Base-by-base conservation (phyloP, 2,888 invertebrate species). In the Corythucha ciliata region DNA sequence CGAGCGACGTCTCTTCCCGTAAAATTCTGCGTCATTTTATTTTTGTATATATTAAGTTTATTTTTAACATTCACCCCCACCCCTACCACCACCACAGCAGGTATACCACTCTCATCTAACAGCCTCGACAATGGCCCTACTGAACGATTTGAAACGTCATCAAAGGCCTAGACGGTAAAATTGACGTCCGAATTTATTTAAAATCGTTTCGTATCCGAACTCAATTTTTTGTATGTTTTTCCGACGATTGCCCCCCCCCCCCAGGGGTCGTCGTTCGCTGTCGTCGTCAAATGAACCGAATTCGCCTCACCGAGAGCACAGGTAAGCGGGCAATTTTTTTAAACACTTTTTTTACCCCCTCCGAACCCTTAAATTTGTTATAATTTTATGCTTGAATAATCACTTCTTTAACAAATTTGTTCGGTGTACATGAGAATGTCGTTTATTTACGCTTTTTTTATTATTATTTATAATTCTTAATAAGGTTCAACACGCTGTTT, bases 1-100 rank as follows among this genome's bases (percentile, higher is more conserved):
- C 77, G 86, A 66, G 85, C 87, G 36, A 81, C 85, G 48, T 83
- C 83, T 62, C 75, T 84, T 60, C 81, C 81, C 65, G 83, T 84
- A 68, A 74, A 74, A 41, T 41, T 34, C 8, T 49, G n/a, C n/a
- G n/a, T n/a, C 5, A 42, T 33, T 44, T 12, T 1, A 20, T 33
- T 33, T 36, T 14, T n/a, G 25, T 48, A 21, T 7, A 37, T 46
- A 46, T 40, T 7, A 6, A 16, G n/a, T 46, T 29, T 33, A 34
- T 14, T 41, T 32, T 41, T 16, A 29, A 40, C 27, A 12, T 24
- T n/a, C n/a, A n/a, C n/a, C n/a, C n/a, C n/a, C n/a, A n/a, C n/a
- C n/a, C n/a, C n/a, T 14, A 20, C 16, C 37, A n/a, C n/a, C n/a
- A 27, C 48, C 52, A 44, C 48, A 60, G 60, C 60, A 60, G 56